Conservation (phyloP, 2,113 vertebrate genomes). For the Leptobrachium leishanense region DNA sequence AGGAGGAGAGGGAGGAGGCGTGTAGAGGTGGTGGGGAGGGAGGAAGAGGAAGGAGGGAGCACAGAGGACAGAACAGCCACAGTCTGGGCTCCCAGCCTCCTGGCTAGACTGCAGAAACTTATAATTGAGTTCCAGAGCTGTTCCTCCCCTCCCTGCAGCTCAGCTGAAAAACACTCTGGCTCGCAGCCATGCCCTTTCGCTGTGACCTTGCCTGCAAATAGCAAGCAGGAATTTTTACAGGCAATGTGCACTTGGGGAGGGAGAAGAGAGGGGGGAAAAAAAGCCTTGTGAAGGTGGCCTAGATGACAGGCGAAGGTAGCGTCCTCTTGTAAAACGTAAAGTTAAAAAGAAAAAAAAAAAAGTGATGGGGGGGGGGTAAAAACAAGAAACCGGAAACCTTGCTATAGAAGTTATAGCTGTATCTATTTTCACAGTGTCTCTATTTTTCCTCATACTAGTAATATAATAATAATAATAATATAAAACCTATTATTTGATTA, state of each 20-base stretch:
- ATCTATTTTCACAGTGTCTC: too few relatives aligned
- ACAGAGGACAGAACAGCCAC: slow-evolving; percentile 74
- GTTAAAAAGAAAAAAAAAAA: not conserved
- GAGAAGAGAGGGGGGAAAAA: not conserved
- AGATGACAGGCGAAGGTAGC: slow-evolving; percentile 9
- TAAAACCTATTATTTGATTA: too few relatives aligned
- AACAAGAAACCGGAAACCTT: too few relatives aligned
- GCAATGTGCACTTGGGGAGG: slow-evolving; percentile 54
- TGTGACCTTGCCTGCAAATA: slow-evolving; percentile 81
- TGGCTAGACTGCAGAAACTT: slow-evolving; percentile 92
- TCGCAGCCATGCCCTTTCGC: slow-evolving; percentile 73
- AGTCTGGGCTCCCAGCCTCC: slow-evolving; percentile 89
- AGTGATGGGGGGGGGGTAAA: too few relatives aligned
- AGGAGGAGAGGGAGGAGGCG: slow-evolving; percentile 53
- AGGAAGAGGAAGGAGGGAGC: slow-evolving; percentile 57
- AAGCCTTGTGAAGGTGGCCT: not conserved
- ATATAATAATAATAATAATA: too few relatives aligned
- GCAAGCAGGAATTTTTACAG: slow-evolving; percentile 65
- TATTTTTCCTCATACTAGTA: too few relatives aligned
- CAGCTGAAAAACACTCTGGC: slow-evolving; percentile 71
- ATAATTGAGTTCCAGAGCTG: slow-evolving; percentile 87
- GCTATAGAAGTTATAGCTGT: too few relatives aligned
- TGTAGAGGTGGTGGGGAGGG: slow-evolving; percentile 58
- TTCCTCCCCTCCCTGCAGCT: slow-evolving; percentile 76
- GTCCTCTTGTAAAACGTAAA: not conserved